phyloP scores from a whole-genome alignment of 2,797 vertebrate species.

The Rhinoraja longicauda region DNA sequence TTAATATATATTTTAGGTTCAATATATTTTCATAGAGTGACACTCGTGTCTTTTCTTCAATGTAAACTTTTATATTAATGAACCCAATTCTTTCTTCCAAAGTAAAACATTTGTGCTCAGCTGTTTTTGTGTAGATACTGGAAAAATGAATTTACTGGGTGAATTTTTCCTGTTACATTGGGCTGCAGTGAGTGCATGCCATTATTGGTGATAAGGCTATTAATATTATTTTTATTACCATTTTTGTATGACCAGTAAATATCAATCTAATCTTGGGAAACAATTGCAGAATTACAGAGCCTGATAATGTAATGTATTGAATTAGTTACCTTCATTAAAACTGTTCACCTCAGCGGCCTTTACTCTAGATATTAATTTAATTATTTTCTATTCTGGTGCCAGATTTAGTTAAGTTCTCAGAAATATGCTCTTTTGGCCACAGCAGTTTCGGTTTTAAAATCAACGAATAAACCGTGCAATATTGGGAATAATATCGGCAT shows the following conservation, averaged over 20 bases:
- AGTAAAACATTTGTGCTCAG: slow-evolving; percentile 10
- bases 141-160: slow-evolving; percentile 5
- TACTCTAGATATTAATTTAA: background rate
- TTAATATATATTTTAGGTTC: background rate
- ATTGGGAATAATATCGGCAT: background rate
- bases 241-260: background rate
- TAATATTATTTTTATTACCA: background rate
- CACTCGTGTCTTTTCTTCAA: background rate
- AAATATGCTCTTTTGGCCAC: background rate
- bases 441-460: background rate
- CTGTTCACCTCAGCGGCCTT: background rate
- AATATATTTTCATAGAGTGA: background rate
- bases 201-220: background rate
- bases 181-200: background rate
- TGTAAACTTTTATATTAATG: slow-evolving; percentile 22
- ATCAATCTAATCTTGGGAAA: background rate
- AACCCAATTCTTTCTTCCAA: background rate
- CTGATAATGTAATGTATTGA: background rate
- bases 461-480: background rate
- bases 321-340: background rate
- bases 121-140: background rate
- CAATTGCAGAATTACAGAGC: background rate
- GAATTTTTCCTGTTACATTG: background rate
- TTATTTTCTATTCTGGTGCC: background rate
- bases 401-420: background rate